Percentiles rank a stretch among this genome's conserved stretches.
Evolutionary conservation across 1,140 invertebrate species (phyloP).

Genomic region (Epicauta chinensis): DNA sequence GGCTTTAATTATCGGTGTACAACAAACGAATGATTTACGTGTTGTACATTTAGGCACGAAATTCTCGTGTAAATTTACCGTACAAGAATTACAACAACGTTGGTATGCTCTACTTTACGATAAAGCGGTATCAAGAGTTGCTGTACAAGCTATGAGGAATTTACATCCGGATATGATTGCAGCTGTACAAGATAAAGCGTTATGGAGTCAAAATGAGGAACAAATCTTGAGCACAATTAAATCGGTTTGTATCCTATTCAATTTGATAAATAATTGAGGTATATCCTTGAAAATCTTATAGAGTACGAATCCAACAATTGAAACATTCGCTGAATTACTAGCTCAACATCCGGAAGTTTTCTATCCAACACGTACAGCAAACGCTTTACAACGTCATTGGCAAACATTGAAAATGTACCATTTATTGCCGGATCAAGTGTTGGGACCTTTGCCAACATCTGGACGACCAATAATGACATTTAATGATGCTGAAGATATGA

Average conservation of each 20-base stretch:
- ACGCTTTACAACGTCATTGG: slow-evolving; percentile 85
- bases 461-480: slow-evolving; percentile 66
- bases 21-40: slow-evolving; percentile 85
- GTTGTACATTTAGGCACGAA: slow-evolving; percentile 88
- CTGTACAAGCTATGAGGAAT: slow-evolving; percentile 87
- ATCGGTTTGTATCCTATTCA: slow-evolving; percentile 76
- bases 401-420: slow-evolving; percentile 89
- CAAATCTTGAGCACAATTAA: slow-evolving; percentile 74
- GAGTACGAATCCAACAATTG: slow-evolving; percentile 46
- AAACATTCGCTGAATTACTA: slow-evolving; percentile 83
- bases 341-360: slow-evolving; percentile 78
- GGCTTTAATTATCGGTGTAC: slow-evolving; percentile 85
- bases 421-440: slow-evolving; percentile 82
- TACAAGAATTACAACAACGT: slow-evolving; percentile 89
- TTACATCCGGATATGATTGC: slow-evolving; percentile 86
- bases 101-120: slow-evolving; percentile 96
- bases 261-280: too few species aligned
- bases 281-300: slow-evolving; percentile 11
- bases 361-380: slow-evolving; percentile 79
- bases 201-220: slow-evolving; percentile 88
- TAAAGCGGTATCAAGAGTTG: slow-evolving; percentile 76
- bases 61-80: slow-evolving; percentile 92
- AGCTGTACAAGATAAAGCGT: slow-evolving; percentile 77
- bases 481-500: slow-evolving; percentile 86
- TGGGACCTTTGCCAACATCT: slow-evolving; percentile 56